These are phyloP conservation scores for Girardinichthys multiradiatus DNA, from an alignment of 2,113 vertebrate species.

Conservation along the genomic window DNA sequence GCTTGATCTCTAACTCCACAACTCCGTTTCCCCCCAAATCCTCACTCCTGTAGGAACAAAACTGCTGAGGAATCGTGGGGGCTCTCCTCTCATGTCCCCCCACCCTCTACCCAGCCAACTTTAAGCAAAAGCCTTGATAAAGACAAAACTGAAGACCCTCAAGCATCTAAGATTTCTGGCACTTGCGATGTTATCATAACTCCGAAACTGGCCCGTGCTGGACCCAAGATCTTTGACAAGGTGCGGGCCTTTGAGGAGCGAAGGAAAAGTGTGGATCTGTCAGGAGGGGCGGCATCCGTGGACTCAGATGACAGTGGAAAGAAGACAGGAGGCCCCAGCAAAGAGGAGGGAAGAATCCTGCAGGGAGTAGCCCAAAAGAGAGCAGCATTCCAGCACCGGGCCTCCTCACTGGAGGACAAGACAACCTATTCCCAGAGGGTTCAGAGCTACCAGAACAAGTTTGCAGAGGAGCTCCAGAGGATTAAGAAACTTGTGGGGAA, in stretches of 20 bases:
- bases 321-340: slow-evolving; percentile 55
- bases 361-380: slow-evolving; percentile 79
- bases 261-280: slow-evolving; percentile 82
- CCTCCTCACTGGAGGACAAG: slow-evolving; percentile 90
- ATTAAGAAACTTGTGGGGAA: slow-evolving; percentile 87
- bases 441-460: slow-evolving; percentile 88
- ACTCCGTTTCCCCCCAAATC: slow-evolving; percentile 72
- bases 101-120: slow-evolving; percentile 41
- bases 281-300: slow-evolving; percentile 75
- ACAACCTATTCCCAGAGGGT: slow-evolving; percentile 81
- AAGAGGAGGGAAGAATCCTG: slow-evolving; percentile 46
- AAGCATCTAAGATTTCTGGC: slow-evolving; percentile 13
- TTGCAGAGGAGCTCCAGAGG: slow-evolving; percentile 89
- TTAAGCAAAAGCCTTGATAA: slow-evolving; percentile 28
- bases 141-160: slow-evolving; percentile 25
- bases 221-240: slow-evolving; percentile 89
- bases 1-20: slow-evolving; percentile 62
- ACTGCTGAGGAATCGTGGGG: slow-evolving; percentile 51
- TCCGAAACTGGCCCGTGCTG: slow-evolving; percentile 82
- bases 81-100: slow-evolving; percentile 26
- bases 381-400: slow-evolving; percentile 87
- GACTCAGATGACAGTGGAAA: slow-evolving; percentile 71
- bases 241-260: slow-evolving; percentile 89
- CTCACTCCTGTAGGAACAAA: slow-evolving; percentile 74
- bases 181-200: slow-evolving; percentile 67